Percentiles rank a stretch among this genome's conserved stretches.
Evolutionary conservation across 2,888 invertebrate genomes (phyloP).

Genomic region (Habroteleia sp.): DNA sequence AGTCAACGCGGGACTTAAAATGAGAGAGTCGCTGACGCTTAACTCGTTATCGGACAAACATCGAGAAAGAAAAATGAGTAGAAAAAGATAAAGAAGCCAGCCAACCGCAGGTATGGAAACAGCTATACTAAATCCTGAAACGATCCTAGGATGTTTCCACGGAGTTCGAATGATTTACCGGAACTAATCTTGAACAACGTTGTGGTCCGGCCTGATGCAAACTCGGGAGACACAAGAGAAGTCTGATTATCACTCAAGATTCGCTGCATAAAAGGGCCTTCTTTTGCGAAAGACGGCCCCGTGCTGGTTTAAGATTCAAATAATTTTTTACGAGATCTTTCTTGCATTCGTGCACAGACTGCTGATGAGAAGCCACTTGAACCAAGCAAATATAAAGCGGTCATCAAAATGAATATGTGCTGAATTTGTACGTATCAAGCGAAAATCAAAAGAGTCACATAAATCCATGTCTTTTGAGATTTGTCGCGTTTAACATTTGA

Average conservation of each 20-base stretch:
- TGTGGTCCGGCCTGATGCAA: constrained; percentile 68
- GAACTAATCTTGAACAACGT: constrained; percentile 76
- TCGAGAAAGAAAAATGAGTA: constrained; percentile 67
- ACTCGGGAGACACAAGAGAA: constrained; percentile 75
- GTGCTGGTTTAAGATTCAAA: constrained; percentile 75
- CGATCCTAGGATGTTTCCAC: constrained; percentile 73
- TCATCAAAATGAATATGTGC: constrained; percentile 60
- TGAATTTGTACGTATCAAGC: constrained; percentile 61
- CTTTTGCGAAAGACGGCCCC: constrained; percentile 68
- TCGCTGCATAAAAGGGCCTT: constrained; percentile 74
- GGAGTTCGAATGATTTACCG: constrained; percentile 78
- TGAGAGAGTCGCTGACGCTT: constrained; percentile 55
- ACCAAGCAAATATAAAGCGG: constrained; percentile 57
- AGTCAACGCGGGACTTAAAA: constrained; percentile 50
- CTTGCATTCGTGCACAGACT: constrained; percentile 73
- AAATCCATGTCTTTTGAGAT: constrained; percentile 53
- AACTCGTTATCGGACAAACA: constrained; percentile 74
- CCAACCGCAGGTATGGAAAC: constrained; percentile 68
- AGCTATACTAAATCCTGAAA: constrained; percentile 75
- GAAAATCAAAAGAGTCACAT: constrained; percentile 61
- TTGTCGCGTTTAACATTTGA: constrained; percentile 38
- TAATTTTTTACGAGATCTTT: constrained; percentile 74
- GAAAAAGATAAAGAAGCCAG: constrained; percentile 66
- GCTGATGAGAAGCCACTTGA: constrained; percentile 64
- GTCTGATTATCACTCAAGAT: constrained; percentile 80